Conservation (phyloP, 2,888 invertebrate species). For the Cylloceria caligata region DNA sequence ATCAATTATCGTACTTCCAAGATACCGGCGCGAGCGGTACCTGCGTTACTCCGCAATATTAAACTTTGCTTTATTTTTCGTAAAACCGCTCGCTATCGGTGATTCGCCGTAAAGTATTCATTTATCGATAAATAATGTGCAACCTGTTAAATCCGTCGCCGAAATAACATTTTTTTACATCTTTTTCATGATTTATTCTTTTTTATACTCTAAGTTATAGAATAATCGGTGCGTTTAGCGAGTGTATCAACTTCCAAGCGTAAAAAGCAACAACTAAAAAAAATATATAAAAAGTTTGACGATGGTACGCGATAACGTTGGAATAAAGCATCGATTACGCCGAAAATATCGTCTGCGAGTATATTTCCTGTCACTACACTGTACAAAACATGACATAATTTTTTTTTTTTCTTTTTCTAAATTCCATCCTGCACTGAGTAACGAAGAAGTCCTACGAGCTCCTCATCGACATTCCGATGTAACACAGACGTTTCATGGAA, state of each 20-base stretch:
- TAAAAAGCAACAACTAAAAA: slow-evolving; percentile 10
- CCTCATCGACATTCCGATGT: slow-evolving; percentile 3
- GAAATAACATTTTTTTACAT: slow-evolving; percentile 7
- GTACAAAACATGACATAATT: background rate
- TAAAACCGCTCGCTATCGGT: background rate
- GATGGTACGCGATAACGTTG: slow-evolving; percentile 16
- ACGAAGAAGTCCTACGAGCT: slow-evolving; percentile 5
- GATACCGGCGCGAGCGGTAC: slow-evolving; percentile 19
- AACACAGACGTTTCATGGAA: background rate
- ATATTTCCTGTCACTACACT: slow-evolving; percentile 27
- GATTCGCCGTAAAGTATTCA: slow-evolving; percentile 20
- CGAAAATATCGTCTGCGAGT: slow-evolving; percentile 17
- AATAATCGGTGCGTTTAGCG: slow-evolving; percentile 9
- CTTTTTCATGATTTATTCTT: slow-evolving; percentile 6
- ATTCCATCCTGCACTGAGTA: background rate
- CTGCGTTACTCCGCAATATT: slow-evolving; percentile 23
- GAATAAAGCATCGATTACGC: slow-evolving; percentile 51
- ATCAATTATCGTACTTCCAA: slow-evolving; percentile 25
- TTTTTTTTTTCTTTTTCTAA: slow-evolving; percentile 11
- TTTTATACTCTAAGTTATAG: slow-evolving; percentile 44
- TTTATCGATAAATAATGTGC: background rate
- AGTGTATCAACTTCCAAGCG: slow-evolving; percentile 33
- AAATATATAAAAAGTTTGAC: slow-evolving; percentile 24
- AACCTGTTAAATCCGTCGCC: slow-evolving; percentile 3
- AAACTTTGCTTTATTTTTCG: background rate